A percentile compares a stretch with the other conserved stretches of the same genome.
phyloP scores from a whole-genome alignment of 2,113 vertebrate genomes.

The Aphyosemion australe region DNA sequence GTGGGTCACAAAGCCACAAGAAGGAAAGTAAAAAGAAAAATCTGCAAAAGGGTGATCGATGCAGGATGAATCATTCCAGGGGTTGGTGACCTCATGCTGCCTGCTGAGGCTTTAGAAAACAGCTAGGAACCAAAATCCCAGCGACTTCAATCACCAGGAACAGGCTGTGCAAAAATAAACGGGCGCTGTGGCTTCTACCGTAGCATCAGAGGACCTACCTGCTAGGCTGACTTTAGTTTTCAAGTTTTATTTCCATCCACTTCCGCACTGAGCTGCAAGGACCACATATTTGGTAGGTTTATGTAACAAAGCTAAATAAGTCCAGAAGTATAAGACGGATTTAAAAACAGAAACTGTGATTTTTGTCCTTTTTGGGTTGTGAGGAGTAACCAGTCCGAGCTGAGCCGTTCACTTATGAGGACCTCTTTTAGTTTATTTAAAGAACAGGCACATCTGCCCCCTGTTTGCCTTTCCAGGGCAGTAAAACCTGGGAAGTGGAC shows the following conservation, averaged over 20 bases:
- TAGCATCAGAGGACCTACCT: not conserved
- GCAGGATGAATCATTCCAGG: conserved; percentile 29
- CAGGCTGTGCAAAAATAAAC: conserved; percentile 11
- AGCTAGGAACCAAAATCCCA: not conserved
- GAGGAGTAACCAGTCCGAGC: conserved; percentile 25
- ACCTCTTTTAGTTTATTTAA: conserved; percentile 68
- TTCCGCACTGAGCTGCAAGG: not conserved
- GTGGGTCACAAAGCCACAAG: conserved; percentile 35
- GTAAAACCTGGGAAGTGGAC: conserved; percentile 64
- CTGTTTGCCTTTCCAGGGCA: conserved; percentile 71
- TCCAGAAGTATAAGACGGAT: not conserved
- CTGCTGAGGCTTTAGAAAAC: not conserved
- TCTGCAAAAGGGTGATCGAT: conserved; percentile 30
- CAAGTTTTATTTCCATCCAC: not conserved
- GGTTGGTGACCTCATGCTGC: conserved; percentile 4
- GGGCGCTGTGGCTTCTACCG: not conserved
- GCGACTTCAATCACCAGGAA: conserved; percentile 5
- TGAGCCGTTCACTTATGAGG: conserved; percentile 45
- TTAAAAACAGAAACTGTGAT: not conserved
- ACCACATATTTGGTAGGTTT: not conserved
- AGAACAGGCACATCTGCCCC: conserved; percentile 61
- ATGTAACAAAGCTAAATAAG: not conserved
- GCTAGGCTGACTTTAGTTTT: not conserved
- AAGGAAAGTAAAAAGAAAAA: conserved; percentile 4
- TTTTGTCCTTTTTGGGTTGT: not conserved